These are phyloP conservation scores for Drosophila recens DNA, from an alignment of 2,888 invertebrate species.

Conservation along the genomic window DNA sequence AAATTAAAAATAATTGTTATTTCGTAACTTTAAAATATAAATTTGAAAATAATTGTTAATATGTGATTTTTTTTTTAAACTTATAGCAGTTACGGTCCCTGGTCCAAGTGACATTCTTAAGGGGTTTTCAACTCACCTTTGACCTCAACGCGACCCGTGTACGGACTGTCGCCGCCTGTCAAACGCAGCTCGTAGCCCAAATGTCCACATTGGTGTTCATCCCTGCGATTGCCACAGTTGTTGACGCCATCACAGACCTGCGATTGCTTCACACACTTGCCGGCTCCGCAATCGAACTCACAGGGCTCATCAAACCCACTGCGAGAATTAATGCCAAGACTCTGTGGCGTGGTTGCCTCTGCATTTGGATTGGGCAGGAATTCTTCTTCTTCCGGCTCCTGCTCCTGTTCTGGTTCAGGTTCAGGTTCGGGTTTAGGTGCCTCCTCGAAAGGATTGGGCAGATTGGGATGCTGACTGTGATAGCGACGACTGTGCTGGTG, in stretches of 20 bases:
- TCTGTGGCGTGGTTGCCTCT: slow-evolving; percentile 50
- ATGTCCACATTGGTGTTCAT: slow-evolving; percentile 88
- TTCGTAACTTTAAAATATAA: no score
- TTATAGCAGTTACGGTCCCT: no score
- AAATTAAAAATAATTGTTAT: no score
- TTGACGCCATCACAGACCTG: slow-evolving; percentile 89
- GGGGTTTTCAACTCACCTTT: slow-evolving; percentile 86
- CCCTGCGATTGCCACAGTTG: slow-evolving; percentile 89
- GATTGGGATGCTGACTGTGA: slow-evolving; percentile 76
- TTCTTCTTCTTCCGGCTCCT: slow-evolving; percentile 10
- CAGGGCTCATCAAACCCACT: slow-evolving; percentile 47
- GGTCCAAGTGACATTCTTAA: slow-evolving; percentile 85
- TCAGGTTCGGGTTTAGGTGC: no score
- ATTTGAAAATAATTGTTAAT: no score
- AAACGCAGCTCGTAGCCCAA: slow-evolving; percentile 88
- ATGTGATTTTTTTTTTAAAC: no score
- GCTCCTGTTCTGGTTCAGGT: slow-evolving; percentile 5
- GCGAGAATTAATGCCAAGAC: slow-evolving; percentile 43
- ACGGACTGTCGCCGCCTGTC: slow-evolving; percentile 86
- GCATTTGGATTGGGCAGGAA: slow-evolving; percentile 63
- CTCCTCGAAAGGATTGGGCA: slow-evolving; percentile 80
- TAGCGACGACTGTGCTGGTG: slow-evolving; percentile 68
- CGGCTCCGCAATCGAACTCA: slow-evolving; percentile 88
- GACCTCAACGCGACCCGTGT: slow-evolving; percentile 90
- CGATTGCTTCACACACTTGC: slow-evolving; percentile 87